phyloP scores from a whole-genome alignment of 2,797 vertebrate genomes.

The Halcyon smyrnensis region DNA sequence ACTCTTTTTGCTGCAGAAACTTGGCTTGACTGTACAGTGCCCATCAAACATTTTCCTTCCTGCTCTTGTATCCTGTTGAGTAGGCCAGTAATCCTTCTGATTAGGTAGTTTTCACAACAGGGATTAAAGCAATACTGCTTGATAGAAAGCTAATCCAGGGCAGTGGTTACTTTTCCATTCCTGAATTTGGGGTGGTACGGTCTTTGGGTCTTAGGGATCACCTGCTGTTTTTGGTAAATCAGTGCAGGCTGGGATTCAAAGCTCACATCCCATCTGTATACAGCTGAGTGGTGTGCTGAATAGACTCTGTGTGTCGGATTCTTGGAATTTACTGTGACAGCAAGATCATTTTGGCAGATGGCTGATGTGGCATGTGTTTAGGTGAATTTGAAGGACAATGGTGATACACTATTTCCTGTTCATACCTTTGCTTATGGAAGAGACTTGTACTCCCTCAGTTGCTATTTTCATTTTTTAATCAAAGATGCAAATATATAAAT shows the following conservation, averaged over 20 bases:
- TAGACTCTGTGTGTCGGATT: not conserved
- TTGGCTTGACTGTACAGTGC: not conserved
- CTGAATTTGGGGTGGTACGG: not conserved
- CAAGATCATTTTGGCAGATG: constrained; percentile 5
- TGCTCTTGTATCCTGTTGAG: not conserved
- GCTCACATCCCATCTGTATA: not conserved
- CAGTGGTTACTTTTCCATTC: not conserved
- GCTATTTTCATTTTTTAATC: not conserved
- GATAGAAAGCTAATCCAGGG: not conserved
- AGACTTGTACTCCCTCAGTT: not conserved
- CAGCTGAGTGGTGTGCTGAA: not conserved
- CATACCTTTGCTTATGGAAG: not conserved
- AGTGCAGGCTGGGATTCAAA: not conserved
- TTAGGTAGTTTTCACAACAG: not conserved
- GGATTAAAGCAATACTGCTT: not conserved
- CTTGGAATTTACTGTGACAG: constrained; percentile 12
- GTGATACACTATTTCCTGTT: not conserved
- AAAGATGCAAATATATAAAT: not conserved
- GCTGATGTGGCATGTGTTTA: not conserved
- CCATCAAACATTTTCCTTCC: not conserved
- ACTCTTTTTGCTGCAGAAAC: not conserved
- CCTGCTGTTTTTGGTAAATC: not conserved
- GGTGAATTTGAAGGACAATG: not conserved
- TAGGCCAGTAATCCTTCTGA: not conserved
- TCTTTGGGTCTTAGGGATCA: not conserved